These are phyloP conservation scores for Perizoma flavofasciatum DNA, from an alignment of 2,888 invertebrate species.

Conservation along the genomic window DNA sequence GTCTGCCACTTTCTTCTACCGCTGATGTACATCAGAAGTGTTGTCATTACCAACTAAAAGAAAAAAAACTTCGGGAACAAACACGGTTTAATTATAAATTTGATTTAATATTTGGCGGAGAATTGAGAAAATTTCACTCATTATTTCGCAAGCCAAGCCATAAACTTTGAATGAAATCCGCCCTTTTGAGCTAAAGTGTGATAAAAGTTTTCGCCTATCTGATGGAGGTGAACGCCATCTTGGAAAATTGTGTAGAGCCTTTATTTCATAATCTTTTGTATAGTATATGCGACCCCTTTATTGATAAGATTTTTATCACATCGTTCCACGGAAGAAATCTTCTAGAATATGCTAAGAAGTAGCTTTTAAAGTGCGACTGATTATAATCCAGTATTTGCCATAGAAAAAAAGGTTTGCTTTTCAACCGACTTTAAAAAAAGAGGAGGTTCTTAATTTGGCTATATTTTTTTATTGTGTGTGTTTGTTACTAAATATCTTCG, in stretches of 20 bases:
- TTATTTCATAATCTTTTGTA: conserved; percentile 36
- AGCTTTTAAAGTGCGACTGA: background rate
- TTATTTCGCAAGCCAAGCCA: conserved; percentile 47
- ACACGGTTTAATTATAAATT: conserved; percentile 39
- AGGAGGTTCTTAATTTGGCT: too few relatives aligned
- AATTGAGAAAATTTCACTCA: conserved; percentile 50
- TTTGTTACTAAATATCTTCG: too few relatives aligned
- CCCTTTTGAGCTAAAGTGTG: conserved; percentile 48
- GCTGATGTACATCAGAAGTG: conserved; percentile 11
- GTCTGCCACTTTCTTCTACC: background rate
- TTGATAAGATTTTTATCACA: conserved; percentile 23
- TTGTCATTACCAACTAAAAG: conserved; percentile 25
- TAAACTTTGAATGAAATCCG: conserved; percentile 45
- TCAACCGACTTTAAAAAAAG: too few relatives aligned
- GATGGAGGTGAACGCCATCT: conserved; percentile 49
- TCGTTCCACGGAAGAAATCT: conserved; percentile 6
- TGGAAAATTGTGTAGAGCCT: conserved; percentile 44
- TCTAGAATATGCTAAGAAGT: background rate
- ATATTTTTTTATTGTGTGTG: too few relatives aligned
- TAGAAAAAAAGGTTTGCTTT: too few relatives aligned
- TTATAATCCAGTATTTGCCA: too few relatives aligned
- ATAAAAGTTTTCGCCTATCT: conserved; percentile 57
- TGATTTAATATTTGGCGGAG: conserved; percentile 42
- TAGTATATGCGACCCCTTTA: conserved; percentile 20
- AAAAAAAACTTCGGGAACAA: conserved; percentile 28